phyloP scores from a whole-genome alignment of 2,888 invertebrate genomes.

The Heliothis peltigera region DNA sequence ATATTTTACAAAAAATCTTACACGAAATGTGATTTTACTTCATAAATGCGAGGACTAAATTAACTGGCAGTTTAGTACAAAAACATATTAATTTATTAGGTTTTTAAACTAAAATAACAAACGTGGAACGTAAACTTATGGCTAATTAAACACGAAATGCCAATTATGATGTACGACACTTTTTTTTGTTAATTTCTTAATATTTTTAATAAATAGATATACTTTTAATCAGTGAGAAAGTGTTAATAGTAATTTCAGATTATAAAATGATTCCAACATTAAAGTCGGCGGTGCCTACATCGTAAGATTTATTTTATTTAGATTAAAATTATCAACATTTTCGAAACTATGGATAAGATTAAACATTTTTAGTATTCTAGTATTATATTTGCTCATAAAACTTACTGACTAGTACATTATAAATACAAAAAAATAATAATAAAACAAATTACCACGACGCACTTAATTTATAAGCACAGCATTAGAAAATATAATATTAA shows the following conservation, averaged over 20 bases:
- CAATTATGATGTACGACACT: constrained; percentile 86
- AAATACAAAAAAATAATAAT: constrained; percentile 74
- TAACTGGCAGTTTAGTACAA: constrained; percentile 80
- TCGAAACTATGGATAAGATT: constrained; percentile 55
- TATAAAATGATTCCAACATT: constrained; percentile 24
- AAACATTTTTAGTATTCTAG: constrained; percentile 57
- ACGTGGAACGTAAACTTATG: constrained; percentile 77
- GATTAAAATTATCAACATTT: constrained; percentile 49
- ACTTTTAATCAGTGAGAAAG: constrained; percentile 71
- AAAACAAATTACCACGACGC: constrained; percentile 59
- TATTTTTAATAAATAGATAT: constrained; percentile 72
- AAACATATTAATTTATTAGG: constrained; percentile 66
- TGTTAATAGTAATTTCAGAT: constrained; percentile 51
- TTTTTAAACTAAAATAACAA: constrained; percentile 67
- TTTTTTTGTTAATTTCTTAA: constrained; percentile 61
- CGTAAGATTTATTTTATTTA: constrained; percentile 31
- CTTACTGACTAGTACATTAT: constrained; percentile 86
- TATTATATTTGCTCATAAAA: constrained; percentile 64
- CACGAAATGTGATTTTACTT: constrained; percentile 61
- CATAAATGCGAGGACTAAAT: constrained; percentile 86
- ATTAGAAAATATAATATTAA: constrained; percentile 58
- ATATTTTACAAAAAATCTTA: constrained; percentile 64
- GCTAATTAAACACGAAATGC: constrained; percentile 81
- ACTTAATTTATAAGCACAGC: constrained; percentile 63
- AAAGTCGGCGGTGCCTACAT: constrained; percentile 48